Evolutionary conservation across 2,888 invertebrate species (phyloP), one percentile per base, ranked within the genome.

Genomic region (Diarsia brunnea): DNA sequence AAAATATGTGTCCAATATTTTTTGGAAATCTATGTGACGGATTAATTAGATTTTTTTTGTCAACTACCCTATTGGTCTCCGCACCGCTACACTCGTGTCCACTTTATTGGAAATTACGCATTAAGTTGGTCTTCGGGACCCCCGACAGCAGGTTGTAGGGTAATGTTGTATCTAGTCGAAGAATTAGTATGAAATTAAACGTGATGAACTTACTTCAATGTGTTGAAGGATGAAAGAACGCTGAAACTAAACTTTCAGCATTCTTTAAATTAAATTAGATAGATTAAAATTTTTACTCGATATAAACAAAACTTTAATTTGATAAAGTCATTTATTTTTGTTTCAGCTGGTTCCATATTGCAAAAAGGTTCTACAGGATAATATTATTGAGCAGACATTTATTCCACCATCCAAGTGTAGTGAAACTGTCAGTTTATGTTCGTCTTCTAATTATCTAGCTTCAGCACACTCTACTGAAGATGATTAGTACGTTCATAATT

Each of bases 301-400:
- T 19, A 19, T 60, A 27, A 60, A 60, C 19, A 27, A 27, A 55
- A 27, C 24, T 27, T 27, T 58, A 16, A 58, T 24, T 58, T 58
- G 4, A 14, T 24, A 27, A 58, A 16, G 1, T 0, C 45, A 27
- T n/a, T 55, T 21, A 8, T 2, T 31, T 4, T 68, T 71, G 71
- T 86, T 92, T 74, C 92, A 95, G 95, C 87, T 95, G 71, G 90
- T 93, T 55, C 87, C 90, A 27, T 93, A 91, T 82, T 95, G 95
- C 84, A 94, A 93, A 82, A 93, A 92, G 85, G 94, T 96, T 87
- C 76, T 94, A 61, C 81, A 89, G 74, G 93, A 94, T 10, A 93
- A 95, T 77, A 89, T 95, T 65, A 89, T 92, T 73, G 90, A 92
- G 75, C 90, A 91, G 83, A 81, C 76, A 4, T 92, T 93, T 78